A percentile compares a stretch with the other conserved stretches of the same genome.
Conservation (phyloP, 2,888 invertebrate species). For the Pristionchus entomophagus region DNA sequence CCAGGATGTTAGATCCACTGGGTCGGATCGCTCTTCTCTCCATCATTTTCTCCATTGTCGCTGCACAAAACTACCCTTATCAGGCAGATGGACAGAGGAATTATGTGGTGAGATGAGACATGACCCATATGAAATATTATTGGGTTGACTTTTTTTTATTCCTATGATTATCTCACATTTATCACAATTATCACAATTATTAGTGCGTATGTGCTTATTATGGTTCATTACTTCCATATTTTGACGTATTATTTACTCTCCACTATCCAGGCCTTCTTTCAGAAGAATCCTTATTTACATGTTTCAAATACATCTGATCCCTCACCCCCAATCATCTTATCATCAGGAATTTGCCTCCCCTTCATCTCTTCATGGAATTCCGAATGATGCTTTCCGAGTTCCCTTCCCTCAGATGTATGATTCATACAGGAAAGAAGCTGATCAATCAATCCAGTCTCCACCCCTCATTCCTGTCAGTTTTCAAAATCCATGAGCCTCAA, state of each 20-base stretch:
- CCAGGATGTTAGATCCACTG: slow-evolving; percentile 30
- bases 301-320: background rate
- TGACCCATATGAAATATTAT: no score
- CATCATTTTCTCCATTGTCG: background rate
- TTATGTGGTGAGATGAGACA: slow-evolving; percentile 9
- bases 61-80: background rate
- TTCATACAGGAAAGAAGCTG: slow-evolving; percentile 2
- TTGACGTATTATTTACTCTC: no score
- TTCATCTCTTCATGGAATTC: slow-evolving; percentile 45
- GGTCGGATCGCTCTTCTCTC: slow-evolving; percentile 14
- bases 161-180: no score
- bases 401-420: slow-evolving; percentile 46
- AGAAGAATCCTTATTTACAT: no score
- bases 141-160: no score
- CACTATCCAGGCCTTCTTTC: no score
- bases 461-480: background rate
- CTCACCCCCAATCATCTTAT: background rate
- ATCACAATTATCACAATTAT: no score
- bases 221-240: no score
- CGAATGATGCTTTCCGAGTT: slow-evolving; percentile 34
- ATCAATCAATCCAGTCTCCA: background rate
- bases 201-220: no score
- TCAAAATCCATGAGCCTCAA: background rate
- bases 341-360: background rate
- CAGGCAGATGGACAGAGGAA: slow-evolving; percentile 36